Evolutionary conservation across 2,888 invertebrate genomes (phyloP).

Genomic region (Endotricha flammealis): DNA sequence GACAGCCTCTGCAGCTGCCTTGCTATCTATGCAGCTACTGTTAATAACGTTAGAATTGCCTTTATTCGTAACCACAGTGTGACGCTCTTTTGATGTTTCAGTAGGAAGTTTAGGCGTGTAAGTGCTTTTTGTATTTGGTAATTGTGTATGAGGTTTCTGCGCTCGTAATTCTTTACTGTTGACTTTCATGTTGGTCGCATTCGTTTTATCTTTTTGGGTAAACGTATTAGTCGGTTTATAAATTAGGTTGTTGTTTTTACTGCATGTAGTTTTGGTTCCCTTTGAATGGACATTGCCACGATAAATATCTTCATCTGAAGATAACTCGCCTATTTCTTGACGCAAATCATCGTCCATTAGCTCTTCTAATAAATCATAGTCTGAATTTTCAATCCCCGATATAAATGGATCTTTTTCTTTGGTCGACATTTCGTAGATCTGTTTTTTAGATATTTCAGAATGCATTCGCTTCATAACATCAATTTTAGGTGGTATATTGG

Average conservation of each 20-base stretch:
- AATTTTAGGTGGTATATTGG: conserved; percentile 4
- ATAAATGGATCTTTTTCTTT: conserved; percentile 48
- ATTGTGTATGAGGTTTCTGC: not conserved
- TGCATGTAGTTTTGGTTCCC: conserved; percentile 19
- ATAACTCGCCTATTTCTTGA: conserved; percentile 65
- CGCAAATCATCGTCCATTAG: conserved; percentile 63
- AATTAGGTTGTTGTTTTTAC: not conserved
- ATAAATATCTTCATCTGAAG: conserved; percentile 54
- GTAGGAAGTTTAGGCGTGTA: not conserved
- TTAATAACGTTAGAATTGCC: conserved; percentile 1
- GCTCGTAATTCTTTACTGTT: not conserved
- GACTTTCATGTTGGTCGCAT: no score
- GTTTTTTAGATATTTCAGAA: conserved; percentile 25
- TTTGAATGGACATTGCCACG: conserved; percentile 21
- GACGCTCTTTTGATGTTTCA: not conserved
- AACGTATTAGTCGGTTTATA: not conserved
- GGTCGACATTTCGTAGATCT: conserved; percentile 21
- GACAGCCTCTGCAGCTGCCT: not conserved
- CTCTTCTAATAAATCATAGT: conserved; percentile 66
- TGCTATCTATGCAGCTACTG: conserved; percentile 3
- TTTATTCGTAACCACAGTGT: not conserved
- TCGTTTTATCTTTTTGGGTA: not conserved
- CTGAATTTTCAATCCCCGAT: conserved; percentile 54
- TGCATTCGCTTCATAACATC: conserved; percentile 14
- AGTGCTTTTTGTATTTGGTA: not conserved